Evolutionary conservation across 2,797 vertebrate genomes (phyloP).

Genomic region (Chaetophractus vellerosus): DNA sequence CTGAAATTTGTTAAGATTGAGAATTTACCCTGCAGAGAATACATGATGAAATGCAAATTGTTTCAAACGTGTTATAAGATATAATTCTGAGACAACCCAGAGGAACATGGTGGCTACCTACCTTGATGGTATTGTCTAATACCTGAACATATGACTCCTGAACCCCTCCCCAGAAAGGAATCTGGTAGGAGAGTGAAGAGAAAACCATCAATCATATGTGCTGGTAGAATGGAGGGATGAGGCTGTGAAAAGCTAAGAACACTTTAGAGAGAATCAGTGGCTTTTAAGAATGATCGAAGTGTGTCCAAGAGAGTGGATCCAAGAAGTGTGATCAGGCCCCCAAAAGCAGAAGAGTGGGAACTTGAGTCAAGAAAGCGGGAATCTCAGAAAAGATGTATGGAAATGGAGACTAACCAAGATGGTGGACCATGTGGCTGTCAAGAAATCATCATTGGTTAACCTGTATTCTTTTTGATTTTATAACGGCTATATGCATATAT

Average conservation of each 20-base stretch:
- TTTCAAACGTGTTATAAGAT: neutral
- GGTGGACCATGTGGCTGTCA: neutral
- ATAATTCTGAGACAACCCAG: slow-evolving; percentile 15
- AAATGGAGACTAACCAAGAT: neutral
- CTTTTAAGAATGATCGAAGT: neutral
- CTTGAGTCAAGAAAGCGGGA: neutral
- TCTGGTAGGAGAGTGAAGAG: neutral
- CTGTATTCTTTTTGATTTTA: neutral
- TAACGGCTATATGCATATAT: neutral
- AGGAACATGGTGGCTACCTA: neutral
- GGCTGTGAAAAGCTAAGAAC: neutral
- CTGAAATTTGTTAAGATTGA: neutral
- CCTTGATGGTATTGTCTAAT: neutral
- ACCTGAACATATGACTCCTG: neutral
- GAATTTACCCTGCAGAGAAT: neutral
- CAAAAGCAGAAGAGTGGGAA: neutral
- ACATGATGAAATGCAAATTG: neutral
- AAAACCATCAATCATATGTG: neutral
- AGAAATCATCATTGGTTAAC: neutral
- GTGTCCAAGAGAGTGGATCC: neutral
- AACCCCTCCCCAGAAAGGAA: neutral
- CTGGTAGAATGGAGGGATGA: neutral
- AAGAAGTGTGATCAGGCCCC: neutral
- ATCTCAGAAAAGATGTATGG: neutral
- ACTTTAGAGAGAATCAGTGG: neutral